These are phyloP conservation scores for Cosmopolites sordidus DNA, from an alignment of 2,888 invertebrate species.

Conservation along the genomic window DNA sequence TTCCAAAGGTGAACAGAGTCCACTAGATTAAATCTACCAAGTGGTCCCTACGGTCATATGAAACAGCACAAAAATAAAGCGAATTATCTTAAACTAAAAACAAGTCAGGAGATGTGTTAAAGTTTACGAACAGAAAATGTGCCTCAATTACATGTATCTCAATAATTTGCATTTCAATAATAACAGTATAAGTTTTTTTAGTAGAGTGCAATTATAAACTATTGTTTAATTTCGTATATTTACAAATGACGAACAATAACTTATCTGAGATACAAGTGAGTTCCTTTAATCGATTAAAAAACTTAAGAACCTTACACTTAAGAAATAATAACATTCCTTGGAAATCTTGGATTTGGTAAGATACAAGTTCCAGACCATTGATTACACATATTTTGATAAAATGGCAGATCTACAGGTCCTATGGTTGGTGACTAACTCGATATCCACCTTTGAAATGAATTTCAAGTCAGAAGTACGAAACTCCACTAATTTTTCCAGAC, in stretches of 20 bases:
- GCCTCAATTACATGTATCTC: constrained; percentile 43
- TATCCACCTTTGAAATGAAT: constrained; percentile 36
- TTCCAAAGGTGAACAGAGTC: constrained; percentile 37
- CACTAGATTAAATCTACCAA: constrained; percentile 43
- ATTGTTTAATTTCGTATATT: constrained; percentile 41
- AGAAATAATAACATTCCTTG: constrained; percentile 44
- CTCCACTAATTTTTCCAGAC: constrained; percentile 28
- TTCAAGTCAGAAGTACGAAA: constrained; percentile 34
- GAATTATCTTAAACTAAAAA: constrained; percentile 38
- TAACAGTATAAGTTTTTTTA: constrained; percentile 43
- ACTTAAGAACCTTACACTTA: constrained; percentile 43
- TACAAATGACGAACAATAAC: constrained; percentile 44
- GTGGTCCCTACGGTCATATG: constrained; percentile 41
- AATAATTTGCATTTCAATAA: no score
- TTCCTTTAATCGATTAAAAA: constrained; percentile 45
- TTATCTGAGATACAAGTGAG: constrained; percentile 43
- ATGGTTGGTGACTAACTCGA: constrained; percentile 42
- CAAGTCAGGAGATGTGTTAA: constrained; percentile 40
- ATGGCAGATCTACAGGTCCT: constrained; percentile 39
- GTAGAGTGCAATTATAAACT: constrained; percentile 45
- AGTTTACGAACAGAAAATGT: constrained; percentile 44
- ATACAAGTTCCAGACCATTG: constrained; percentile 39
- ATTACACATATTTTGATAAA: constrained; percentile 38
- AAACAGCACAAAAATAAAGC: constrained; percentile 40
- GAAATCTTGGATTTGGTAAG: constrained; percentile 41